phyloP scores from a whole-genome alignment of 2,113 vertebrate species.

The Carlito syrichta region DNA sequence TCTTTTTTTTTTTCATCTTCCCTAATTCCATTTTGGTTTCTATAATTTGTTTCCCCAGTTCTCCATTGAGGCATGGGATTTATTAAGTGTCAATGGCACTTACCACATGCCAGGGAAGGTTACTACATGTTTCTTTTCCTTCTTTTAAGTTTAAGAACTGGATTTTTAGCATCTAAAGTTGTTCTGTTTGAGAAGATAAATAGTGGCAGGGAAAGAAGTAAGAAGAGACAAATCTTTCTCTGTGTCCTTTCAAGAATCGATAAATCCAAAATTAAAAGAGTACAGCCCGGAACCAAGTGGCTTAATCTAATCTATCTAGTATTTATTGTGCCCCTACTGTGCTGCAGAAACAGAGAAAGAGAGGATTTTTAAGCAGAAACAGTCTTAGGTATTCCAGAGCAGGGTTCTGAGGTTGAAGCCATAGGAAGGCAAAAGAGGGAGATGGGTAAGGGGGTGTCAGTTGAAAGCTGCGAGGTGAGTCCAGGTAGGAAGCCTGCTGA shows the following conservation, averaged over 20 bases:
- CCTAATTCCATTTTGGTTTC: not conserved
- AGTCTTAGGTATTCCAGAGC: not conserved
- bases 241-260: not conserved
- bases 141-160: not conserved
- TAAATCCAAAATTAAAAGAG: not conserved
- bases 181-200: not conserved
- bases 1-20: too few species aligned
- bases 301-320: not conserved
- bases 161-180: not conserved
- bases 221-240: not conserved
- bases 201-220: not conserved
- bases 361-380: not conserved
- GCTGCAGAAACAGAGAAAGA: fast-evolving
- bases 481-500: not conserved
- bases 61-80: not conserved
- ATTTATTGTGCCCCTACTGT: not conserved
- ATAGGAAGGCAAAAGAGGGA: not conserved
- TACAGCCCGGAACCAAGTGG: not conserved
- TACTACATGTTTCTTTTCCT: not conserved
- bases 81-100: not conserved
- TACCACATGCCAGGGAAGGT: not conserved
- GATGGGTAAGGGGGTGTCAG: not conserved
- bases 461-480: fast-evolving
- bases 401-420: not conserved
- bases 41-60: not conserved